These are phyloP conservation scores for Characodon lateralis DNA, from an alignment of 2,797 vertebrate species.

Conservation along the genomic window DNA sequence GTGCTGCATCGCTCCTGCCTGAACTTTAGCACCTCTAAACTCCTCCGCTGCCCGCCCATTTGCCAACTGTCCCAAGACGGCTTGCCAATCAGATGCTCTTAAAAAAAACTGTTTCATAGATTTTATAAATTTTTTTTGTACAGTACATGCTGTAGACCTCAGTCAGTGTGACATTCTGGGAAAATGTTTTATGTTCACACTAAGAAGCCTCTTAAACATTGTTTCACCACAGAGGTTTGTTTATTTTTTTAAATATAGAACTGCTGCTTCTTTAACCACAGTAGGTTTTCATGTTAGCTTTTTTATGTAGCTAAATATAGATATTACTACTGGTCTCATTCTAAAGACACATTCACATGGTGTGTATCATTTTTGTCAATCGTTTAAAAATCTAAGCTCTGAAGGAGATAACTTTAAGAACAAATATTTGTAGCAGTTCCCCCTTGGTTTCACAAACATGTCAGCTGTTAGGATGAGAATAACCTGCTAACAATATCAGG, in stretches of 20 bases:
- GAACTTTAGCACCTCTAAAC: slow-evolving; percentile 85
- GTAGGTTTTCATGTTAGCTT: slow-evolving; percentile 4
- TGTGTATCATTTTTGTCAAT: slow-evolving; percentile 25
- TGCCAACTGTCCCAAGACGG: slow-evolving; percentile 84
- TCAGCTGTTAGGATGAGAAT: slow-evolving; percentile 48
- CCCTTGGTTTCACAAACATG: slow-evolving; percentile 63
- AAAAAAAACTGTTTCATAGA: slow-evolving; percentile 70
- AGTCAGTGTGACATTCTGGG: slow-evolving; percentile 38
- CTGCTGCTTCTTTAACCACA: slow-evolving; percentile 29
- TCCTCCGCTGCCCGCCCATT: slow-evolving; percentile 84
- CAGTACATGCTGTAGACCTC: slow-evolving; percentile 57
- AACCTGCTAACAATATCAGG: slow-evolving; percentile 48
- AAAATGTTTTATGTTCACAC: slow-evolving; percentile 37
- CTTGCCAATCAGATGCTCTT: slow-evolving; percentile 82
- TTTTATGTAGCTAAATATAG: slow-evolving; percentile 27
- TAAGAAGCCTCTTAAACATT: slow-evolving; percentile 29
- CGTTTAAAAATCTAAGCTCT: slow-evolving; percentile 31
- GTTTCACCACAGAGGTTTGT: slow-evolving; percentile 30
- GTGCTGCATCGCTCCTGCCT: slow-evolving; percentile 80
- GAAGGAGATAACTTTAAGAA: slow-evolving; percentile 43
- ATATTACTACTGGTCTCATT: slow-evolving; percentile 3
- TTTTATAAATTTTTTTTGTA: slow-evolving; percentile 61
- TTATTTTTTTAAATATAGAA: slow-evolving; percentile 28
- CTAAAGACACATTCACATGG: slow-evolving; percentile 15
- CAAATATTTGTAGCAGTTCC: slow-evolving; percentile 42